These are phyloP conservation scores for Thumatha senex DNA, from an alignment of 2,888 invertebrate species.

Conservation along the genomic window DNA sequence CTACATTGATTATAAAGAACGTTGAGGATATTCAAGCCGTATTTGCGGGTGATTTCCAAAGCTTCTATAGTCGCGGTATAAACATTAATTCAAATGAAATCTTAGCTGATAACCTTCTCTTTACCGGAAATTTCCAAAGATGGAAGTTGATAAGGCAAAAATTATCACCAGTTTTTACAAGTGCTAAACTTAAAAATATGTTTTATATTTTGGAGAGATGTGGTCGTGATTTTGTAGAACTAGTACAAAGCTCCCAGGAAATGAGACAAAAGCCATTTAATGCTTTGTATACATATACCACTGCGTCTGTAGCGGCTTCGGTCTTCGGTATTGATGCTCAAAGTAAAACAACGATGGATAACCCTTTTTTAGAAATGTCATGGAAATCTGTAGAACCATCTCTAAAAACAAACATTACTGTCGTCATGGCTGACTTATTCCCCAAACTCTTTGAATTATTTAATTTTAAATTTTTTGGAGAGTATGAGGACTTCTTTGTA, in stretches of 20 bases:
- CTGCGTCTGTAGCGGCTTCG: slow-evolving; percentile 60
- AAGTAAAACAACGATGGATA: slow-evolving; percentile 58
- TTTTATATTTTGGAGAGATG: slow-evolving; percentile 59
- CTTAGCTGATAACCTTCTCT: slow-evolving; percentile 56
- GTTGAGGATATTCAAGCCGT: slow-evolving; percentile 57
- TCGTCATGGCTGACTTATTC: slow-evolving; percentile 36
- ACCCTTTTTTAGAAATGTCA: slow-evolving; percentile 57
- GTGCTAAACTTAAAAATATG: slow-evolving; percentile 65
- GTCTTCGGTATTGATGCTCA: slow-evolving; percentile 70
- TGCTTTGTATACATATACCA: slow-evolving; percentile 54
- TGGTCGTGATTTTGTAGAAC: slow-evolving; percentile 54
- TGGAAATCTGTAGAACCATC: slow-evolving; percentile 45
- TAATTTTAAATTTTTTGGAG: slow-evolving; percentile 51
- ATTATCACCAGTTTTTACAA: slow-evolving; percentile 64
- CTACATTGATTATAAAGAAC: slow-evolving; percentile 51
- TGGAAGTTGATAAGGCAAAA: slow-evolving; percentile 70
- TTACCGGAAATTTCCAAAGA: slow-evolving; percentile 52
- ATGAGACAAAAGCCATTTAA: slow-evolving; percentile 47
- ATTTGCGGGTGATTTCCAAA: slow-evolving; percentile 54
- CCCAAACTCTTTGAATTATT: slow-evolving; percentile 48
- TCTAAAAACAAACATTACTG: slow-evolving; percentile 31
- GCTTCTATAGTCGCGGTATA: slow-evolving; percentile 58
- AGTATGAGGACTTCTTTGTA: slow-evolving; percentile 58
- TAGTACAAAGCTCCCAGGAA: slow-evolving; percentile 41
- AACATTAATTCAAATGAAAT: slow-evolving; percentile 48